A percentile compares a stretch with the other conserved stretches of the same genome.
phyloP scores from a whole-genome alignment of 2,888 invertebrate species.

The Pseudoips prasinana region DNA sequence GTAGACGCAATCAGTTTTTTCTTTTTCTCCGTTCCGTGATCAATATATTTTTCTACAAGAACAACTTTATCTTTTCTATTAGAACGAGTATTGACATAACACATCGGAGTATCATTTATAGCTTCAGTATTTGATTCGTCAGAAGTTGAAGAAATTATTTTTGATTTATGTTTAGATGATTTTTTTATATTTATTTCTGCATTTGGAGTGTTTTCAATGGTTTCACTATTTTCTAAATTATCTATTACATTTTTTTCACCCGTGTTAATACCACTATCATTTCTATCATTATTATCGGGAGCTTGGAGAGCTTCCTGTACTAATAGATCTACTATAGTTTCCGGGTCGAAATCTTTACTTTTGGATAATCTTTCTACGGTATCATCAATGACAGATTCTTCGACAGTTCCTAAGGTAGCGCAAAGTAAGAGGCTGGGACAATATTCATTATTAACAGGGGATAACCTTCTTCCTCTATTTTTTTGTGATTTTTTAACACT shows the following conservation, averaged over 20 bases:
- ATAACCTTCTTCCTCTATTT: conserved; percentile 19
- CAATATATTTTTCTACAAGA: conserved; percentile 29
- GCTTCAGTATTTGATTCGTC: conserved; percentile 59
- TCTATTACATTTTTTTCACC: conserved; percentile 33
- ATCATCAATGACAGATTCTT: conserved; percentile 53
- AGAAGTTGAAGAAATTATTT: conserved; percentile 41
- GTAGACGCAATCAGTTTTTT: conserved; percentile 39
- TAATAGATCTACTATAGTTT: conserved; percentile 53
- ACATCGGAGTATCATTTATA: conserved; percentile 44
- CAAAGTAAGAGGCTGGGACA: conserved; percentile 44
- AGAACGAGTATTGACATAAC: conserved; percentile 37
- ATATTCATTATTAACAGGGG: conserved; percentile 38
- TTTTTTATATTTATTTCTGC: conserved; percentile 12
- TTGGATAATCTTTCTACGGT: conserved; percentile 49
- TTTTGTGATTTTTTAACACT: conserved; percentile 9
- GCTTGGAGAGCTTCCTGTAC: conserved; percentile 51
- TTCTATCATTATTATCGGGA: conserved; percentile 19
- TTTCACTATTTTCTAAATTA: conserved; percentile 30
- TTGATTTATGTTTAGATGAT: conserved; percentile 11
- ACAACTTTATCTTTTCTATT: conserved; percentile 24
- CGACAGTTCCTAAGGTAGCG: conserved; percentile 49
- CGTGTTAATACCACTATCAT: conserved; percentile 42
- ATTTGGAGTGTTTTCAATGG: conserved; percentile 42
- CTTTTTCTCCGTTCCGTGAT: conserved; percentile 45
- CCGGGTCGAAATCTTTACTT: conserved; percentile 38